A percentile compares a stretch with the other conserved stretches of the same genome.
phyloP scores from a whole-genome alignment of 2,888 invertebrate genomes.

The Megaustenia siamemsis region DNA sequence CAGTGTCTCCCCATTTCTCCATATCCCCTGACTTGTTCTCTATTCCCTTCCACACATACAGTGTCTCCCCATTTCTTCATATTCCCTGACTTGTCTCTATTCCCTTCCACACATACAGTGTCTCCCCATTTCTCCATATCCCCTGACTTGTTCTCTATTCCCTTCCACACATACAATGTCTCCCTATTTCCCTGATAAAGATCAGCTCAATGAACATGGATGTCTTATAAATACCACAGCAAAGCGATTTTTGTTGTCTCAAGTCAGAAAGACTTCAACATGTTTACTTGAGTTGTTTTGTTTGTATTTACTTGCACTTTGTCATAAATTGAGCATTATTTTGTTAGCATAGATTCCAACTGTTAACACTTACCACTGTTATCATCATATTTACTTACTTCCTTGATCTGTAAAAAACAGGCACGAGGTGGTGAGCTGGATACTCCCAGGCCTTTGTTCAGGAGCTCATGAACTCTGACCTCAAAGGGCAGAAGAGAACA shows the following conservation, averaged over 20 bases:
- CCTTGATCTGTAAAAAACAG: constrained; percentile 52
- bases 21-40: neutral
- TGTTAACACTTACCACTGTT: neutral
- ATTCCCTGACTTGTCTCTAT: neutral
- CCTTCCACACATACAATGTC: too few species aligned
- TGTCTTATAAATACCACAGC: too few species aligned
- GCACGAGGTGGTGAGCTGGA: constrained; percentile 88
- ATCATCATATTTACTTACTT: neutral
- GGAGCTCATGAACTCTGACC: constrained; percentile 88
- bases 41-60: neutral
- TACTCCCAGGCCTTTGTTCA: constrained; percentile 91
- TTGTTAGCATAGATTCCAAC: too few species aligned
- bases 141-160: neutral
- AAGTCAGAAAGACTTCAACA: too few species aligned
- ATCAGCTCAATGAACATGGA: too few species aligned
- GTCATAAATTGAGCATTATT: too few species aligned
- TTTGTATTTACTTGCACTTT: too few species aligned
- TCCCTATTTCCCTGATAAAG: too few species aligned
- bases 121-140: neutral
- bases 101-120: neutral
- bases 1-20: neutral
- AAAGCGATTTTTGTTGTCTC: too few species aligned
- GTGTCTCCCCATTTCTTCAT: neutral
- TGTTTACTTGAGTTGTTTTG: too few species aligned
- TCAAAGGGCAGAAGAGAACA: constrained; percentile 90